Conservation (phyloP, 1,140 invertebrate species). For the Planococcus citri region DNA sequence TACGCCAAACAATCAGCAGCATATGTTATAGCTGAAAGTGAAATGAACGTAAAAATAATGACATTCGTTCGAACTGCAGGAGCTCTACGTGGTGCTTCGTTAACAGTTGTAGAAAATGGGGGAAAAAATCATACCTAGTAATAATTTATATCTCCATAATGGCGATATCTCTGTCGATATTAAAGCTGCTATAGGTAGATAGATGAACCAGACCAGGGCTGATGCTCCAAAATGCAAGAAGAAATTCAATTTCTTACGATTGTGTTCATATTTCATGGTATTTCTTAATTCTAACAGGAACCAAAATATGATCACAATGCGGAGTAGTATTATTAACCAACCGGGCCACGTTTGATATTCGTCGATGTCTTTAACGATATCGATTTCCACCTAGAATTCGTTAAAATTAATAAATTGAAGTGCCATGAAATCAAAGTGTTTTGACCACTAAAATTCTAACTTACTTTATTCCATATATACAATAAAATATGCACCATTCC, state of each 20-base stretch:
- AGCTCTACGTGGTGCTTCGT: not conserved
- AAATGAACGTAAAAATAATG: too few species aligned
- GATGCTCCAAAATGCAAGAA: constrained; percentile 93
- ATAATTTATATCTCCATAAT: constrained; percentile 87
- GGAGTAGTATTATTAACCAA: constrained; percentile 75
- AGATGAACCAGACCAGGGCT: constrained; percentile 95
- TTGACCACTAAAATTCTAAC: too few species aligned
- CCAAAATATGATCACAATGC: constrained; percentile 87
- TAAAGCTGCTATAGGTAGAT: constrained; percentile 84
- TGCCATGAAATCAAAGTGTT: too few species aligned
- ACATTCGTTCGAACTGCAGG: too few species aligned
- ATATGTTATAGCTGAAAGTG: constrained; percentile 78
- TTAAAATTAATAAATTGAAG: too few species aligned
- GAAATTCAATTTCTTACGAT: constrained; percentile 79
- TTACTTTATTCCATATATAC: constrained; percentile 92
- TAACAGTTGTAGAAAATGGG: constrained; percentile 7
- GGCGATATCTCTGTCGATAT: constrained; percentile 86
- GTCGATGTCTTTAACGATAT: constrained; percentile 90
- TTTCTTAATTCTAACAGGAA: constrained; percentile 83
- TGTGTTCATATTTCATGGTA: constrained; percentile 85
- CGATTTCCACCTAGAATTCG: constrained; percentile 72
- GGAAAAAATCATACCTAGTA: constrained; percentile 65
- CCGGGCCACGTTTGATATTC: constrained; percentile 96
- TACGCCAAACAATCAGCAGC: constrained; percentile 88
- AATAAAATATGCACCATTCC: constrained; percentile 79